phyloP scores from a whole-genome alignment of 2,888 invertebrate species.

The Nasonia oneida region DNA sequence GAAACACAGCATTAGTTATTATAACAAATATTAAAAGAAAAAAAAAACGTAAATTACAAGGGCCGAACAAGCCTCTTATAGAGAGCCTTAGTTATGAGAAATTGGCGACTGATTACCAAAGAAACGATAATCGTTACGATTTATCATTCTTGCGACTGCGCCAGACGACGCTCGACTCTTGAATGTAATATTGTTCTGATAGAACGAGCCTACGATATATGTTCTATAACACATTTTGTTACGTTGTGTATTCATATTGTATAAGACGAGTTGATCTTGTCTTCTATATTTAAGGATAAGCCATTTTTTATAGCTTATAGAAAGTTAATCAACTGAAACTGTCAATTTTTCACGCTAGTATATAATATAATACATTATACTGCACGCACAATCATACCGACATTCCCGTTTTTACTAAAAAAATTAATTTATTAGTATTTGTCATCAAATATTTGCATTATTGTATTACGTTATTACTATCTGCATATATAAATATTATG shows the following conservation, averaged over 20 bases:
- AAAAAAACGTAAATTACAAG: constrained; percentile 30
- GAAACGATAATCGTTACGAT: constrained; percentile 30
- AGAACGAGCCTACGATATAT: constrained; percentile 4
- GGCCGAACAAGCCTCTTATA: constrained; percentile 39
- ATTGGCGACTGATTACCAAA: constrained; percentile 44
- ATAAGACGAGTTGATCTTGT: constrained; percentile 57
- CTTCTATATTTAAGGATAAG: constrained; percentile 34
- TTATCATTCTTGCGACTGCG: constrained; percentile 40
- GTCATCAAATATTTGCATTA: not conserved
- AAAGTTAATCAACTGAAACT: constrained; percentile 33
- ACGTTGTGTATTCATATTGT: not conserved
- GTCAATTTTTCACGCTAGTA: constrained; percentile 38
- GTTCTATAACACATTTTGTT: constrained; percentile 36
- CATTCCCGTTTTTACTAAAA: not conserved
- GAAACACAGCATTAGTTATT: constrained; percentile 41
- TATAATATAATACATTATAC: not conserved
- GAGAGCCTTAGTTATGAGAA: constrained; percentile 43
- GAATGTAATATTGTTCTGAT: constrained; percentile 16
- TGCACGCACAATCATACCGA: constrained; percentile 45
- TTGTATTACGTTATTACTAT: not conserved
- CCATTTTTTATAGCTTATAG: constrained; percentile 19
- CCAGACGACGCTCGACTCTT: constrained; percentile 48
- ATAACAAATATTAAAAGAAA: not conserved
- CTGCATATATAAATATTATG: not conserved
- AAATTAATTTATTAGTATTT: not conserved